Evolutionary conservation across 2,113 vertebrate genomes (phyloP), one percentile per base, ranked within the genome.

Genomic region (Pelmatolapia mariae): DNA sequence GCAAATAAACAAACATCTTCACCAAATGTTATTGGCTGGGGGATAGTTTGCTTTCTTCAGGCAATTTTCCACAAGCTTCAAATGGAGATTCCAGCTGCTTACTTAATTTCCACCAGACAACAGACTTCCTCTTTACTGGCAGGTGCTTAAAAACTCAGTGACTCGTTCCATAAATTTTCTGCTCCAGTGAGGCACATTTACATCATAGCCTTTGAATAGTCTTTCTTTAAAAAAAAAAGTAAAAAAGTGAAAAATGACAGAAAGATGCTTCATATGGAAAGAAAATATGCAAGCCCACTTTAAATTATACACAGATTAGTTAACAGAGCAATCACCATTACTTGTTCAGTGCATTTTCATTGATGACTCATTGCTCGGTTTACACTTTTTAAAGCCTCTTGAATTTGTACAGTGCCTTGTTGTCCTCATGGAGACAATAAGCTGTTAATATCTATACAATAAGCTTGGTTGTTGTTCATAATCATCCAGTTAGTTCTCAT

Each of bases 101-200:
- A 86, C 80, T 87, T 50, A 43, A 79, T 79, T 73, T 91, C 85
- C 82, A 82, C 57, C 84, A 33, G 71, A 81, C 19, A 19, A 57
- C 43, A 52, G 2, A 59, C 63, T 82, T 76, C 26, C 15, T 89
- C 57, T 38, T 85, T 68, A 81, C 76, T 73, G 86, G 82, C 76
- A 66, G 80, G 87, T 88, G 78, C 87, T 84, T 79, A 38, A 43
- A 87, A 83, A 81, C 40, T 78, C 71, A 87, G 73, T 40, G 59
- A 87, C 52, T 84, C 66, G 18, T 66, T 80, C 63, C 11, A 12
- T 59, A 29, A 15, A 79, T 66, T 57, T 81, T 87, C 87, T 82
- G 86, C 89, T 92, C 89, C 86, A 83, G 81, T 87, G 90, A 92
- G 88, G 90, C 90, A 93, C 90, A 88, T 92, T 83, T 71, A 89